Conservation (phyloP, 2,888 invertebrate genomes). For the Apocheima hispidaria region DNA sequence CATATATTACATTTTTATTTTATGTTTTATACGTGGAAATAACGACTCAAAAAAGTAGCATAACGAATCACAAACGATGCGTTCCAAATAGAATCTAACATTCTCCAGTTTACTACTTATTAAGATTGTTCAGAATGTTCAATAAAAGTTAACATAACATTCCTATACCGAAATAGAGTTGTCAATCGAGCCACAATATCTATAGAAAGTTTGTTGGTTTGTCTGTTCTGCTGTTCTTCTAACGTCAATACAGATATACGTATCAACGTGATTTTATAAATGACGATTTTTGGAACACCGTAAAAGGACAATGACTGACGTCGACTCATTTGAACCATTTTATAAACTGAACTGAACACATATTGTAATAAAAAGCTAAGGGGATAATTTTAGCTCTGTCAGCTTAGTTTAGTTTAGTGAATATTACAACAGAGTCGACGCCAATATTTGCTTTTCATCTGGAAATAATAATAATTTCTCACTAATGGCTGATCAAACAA, state of each 20-base stretch:
- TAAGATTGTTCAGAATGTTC: conserved; percentile 32
- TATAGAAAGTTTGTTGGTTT: neutral
- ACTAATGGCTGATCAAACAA: too few relatives aligned
- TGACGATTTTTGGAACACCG: neutral
- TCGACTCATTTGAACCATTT: too few relatives aligned
- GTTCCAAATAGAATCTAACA: conserved; percentile 29
- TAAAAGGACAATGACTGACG: too few relatives aligned
- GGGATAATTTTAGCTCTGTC: too few relatives aligned
- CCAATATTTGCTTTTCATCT: neutral
- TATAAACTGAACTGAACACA: too few relatives aligned
- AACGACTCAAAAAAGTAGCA: conserved; percentile 30
- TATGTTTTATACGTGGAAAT: conserved; percentile 34
- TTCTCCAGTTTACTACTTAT: conserved; percentile 31
- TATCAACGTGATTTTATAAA: neutral
- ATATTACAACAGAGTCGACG: too few relatives aligned
- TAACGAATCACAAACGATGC: conserved; percentile 30
- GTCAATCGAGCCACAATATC: conserved; percentile 23
- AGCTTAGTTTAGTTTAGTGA: too few relatives aligned
- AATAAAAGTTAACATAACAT: conserved; percentile 29
- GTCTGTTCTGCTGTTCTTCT: neutral
- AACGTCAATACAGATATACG: neutral
- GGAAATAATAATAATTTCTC: neutral
- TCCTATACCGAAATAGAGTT: conserved; percentile 34
- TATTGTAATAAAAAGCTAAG: too few relatives aligned
- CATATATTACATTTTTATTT: conserved; percentile 44